These are phyloP conservation scores for Dasypogon diadema DNA, from an alignment of 2,888 invertebrate species.

Conservation along the genomic window DNA sequence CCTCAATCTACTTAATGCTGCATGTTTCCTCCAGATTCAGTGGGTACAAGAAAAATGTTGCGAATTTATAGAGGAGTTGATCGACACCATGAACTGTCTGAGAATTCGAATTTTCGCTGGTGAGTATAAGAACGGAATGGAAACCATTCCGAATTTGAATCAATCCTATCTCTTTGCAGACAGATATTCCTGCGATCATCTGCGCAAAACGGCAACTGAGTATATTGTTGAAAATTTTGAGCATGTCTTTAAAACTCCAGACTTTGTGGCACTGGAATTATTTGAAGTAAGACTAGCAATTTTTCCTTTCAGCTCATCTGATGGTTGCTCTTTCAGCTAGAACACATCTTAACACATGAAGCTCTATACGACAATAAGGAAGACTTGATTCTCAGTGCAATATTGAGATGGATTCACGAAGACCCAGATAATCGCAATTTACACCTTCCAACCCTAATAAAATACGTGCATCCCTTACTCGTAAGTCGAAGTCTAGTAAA, in stretches of 20 bases:
- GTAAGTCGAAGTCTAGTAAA: constrained; percentile 59
- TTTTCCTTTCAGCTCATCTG: too few relatives aligned
- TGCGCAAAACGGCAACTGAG: constrained; percentile 59
- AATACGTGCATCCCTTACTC: constrained; percentile 61
- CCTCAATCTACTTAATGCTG: constrained; percentile 41
- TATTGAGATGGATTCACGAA: constrained; percentile 60
- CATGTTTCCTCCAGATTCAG: constrained; percentile 53
- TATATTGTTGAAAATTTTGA: constrained; percentile 60
- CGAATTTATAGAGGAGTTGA: constrained; percentile 43
- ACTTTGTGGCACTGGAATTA: constrained; percentile 59
- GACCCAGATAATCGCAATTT: constrained; percentile 57
- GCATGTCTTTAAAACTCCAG: constrained; percentile 60
- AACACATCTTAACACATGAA: not conserved
- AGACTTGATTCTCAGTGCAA: constrained; percentile 59
- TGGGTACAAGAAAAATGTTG: constrained; percentile 54
- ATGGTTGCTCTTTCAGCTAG: not conserved
- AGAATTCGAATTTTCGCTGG: constrained; percentile 54
- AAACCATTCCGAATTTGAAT: too few relatives aligned
- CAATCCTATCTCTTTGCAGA: too few relatives aligned
- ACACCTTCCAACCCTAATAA: constrained; percentile 58
- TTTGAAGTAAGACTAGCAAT: not conserved
- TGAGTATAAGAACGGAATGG: constrained; percentile 11
- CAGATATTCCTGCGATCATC: constrained; percentile 59
- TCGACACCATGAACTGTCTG: constrained; percentile 52
- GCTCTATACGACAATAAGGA: constrained; percentile 56